Evolutionary conservation across 2,797 vertebrate genomes (phyloP).

Genomic region (Liasis olivaceus): DNA sequence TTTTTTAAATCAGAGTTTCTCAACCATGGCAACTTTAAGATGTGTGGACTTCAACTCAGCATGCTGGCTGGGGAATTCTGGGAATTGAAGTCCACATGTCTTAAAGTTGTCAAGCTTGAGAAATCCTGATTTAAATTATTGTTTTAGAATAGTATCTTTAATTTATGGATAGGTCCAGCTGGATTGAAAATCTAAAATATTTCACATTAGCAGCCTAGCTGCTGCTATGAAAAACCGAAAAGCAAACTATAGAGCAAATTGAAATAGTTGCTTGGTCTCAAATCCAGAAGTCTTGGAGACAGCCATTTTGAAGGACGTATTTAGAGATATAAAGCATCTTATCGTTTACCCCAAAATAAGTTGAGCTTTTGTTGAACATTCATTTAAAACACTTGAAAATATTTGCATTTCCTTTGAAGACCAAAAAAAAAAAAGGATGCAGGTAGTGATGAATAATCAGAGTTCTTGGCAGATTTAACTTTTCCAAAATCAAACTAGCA

Average conservation of each 20-base stretch:
- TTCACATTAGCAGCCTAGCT: background rate
- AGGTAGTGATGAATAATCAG: too few species aligned
- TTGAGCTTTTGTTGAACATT: background rate
- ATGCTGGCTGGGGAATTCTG: too few species aligned
- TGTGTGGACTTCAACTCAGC: too few species aligned
- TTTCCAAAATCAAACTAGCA: too few species aligned
- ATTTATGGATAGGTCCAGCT: background rate
- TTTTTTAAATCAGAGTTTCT: too few species aligned
- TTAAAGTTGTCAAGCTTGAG: too few species aligned
- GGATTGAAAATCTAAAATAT: background rate
- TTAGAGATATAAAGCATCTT: background rate
- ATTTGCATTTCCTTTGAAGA: background rate
- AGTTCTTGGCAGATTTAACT: too few species aligned
- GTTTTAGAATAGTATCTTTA: background rate
- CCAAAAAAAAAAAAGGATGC: background rate
- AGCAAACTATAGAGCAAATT: background rate
- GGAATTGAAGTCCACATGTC: too few species aligned
- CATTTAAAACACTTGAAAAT: rapidly evolving
- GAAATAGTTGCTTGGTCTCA: background rate
- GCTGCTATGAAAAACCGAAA: background rate
- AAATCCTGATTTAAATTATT: background rate
- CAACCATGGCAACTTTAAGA: too few species aligned
- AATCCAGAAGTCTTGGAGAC: background rate
- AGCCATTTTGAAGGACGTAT: too few species aligned
- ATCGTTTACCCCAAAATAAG: background rate